Evolutionary conservation across 2,888 invertebrate genomes (phyloP).

Genomic region (Zaprionus lineosus): DNA sequence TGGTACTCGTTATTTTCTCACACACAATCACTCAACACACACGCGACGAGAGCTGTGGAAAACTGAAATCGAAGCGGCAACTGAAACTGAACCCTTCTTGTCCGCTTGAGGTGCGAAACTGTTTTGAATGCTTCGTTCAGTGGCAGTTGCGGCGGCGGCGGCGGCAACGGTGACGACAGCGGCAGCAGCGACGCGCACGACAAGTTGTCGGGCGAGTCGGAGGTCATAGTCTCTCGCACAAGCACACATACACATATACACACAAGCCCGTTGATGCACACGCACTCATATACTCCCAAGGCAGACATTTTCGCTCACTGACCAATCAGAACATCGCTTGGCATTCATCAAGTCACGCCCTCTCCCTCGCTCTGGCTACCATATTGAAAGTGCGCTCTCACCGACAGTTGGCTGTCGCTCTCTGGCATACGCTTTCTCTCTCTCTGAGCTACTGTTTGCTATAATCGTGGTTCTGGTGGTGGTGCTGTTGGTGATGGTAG

Average conservation of each 20-base stretch:
- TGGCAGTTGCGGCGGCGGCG: slow-evolving; percentile 30
- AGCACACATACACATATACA: slow-evolving; percentile 7
- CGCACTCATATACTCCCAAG: slow-evolving; percentile 21
- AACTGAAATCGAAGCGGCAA: not conserved
- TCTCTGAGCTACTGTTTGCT: slow-evolving; percentile 5
- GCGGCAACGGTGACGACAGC: slow-evolving; percentile 46
- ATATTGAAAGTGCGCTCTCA: slow-evolving; percentile 15
- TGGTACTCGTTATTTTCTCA: not conserved
- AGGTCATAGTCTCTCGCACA: slow-evolving; percentile 35
- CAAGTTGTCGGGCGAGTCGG: slow-evolving; percentile 43
- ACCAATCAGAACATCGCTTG: slow-evolving; percentile 37
- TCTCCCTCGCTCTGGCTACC: slow-evolving; percentile 30
- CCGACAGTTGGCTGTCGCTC: slow-evolving; percentile 8
- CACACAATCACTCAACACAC: slow-evolving; percentile 15
- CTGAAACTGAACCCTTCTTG: slow-evolving; percentile 75
- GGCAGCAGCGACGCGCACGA: slow-evolving; percentile 38
- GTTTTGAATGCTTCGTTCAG: slow-evolving; percentile 67
- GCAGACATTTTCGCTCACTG: slow-evolving; percentile 44
- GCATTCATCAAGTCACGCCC: slow-evolving; percentile 51
- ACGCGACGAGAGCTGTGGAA: slow-evolving; percentile 33
- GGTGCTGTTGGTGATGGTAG: slow-evolving; percentile 38
- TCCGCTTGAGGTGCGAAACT: slow-evolving; percentile 81
- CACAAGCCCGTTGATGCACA: no score
- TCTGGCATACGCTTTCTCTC: slow-evolving; percentile 10
- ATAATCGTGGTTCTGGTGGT: slow-evolving; percentile 9